Evolutionary conservation across 2,797 vertebrate species (phyloP).

Genomic region (Sebastes iracundus): DNA sequence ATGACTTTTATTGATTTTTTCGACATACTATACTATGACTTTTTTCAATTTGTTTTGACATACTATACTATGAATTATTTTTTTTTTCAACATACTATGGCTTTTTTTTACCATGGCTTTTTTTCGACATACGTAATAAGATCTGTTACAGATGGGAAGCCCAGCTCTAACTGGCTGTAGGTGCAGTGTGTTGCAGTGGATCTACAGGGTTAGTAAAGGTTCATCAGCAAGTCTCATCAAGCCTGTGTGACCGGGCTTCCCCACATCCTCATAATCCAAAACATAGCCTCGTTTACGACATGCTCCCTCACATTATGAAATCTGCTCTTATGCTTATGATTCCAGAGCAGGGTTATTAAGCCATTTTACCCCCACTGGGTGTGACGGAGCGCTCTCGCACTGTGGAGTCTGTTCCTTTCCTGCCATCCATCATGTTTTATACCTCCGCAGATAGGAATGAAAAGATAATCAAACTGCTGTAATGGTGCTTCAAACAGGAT

Average conservation of each 20-base stretch:
- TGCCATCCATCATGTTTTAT: constrained; percentile 76
- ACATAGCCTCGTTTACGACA: constrained; percentile 29
- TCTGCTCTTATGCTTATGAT: constrained; percentile 48
- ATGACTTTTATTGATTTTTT: no score
- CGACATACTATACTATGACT: no score
- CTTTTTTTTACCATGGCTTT: not conserved
- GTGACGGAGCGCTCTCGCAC: constrained; percentile 35
- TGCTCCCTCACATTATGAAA: constrained; percentile 54
- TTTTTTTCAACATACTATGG: no score
- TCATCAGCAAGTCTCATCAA: constrained; percentile 30
- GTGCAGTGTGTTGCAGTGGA: not conserved
- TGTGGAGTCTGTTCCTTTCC: constrained; percentile 44
- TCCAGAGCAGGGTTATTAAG: constrained; percentile 60
- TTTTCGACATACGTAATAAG: not conserved
- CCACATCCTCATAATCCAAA: constrained; percentile 42
- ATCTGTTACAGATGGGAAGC: not conserved
- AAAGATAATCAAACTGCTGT: constrained; percentile 80
- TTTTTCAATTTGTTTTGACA: no score
- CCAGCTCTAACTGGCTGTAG: not conserved
- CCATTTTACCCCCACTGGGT: constrained; percentile 46
- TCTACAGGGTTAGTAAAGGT: not conserved
- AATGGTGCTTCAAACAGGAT: constrained; percentile 64
- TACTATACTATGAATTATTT: no score
- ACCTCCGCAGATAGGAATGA: constrained; percentile 80
- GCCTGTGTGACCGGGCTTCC: constrained; percentile 25